Evolutionary conservation across 2,797 vertebrate genomes (phyloP), one percentile per base, ranked within the genome.

Genomic region (Myoxocephalus aenaeus): DNA sequence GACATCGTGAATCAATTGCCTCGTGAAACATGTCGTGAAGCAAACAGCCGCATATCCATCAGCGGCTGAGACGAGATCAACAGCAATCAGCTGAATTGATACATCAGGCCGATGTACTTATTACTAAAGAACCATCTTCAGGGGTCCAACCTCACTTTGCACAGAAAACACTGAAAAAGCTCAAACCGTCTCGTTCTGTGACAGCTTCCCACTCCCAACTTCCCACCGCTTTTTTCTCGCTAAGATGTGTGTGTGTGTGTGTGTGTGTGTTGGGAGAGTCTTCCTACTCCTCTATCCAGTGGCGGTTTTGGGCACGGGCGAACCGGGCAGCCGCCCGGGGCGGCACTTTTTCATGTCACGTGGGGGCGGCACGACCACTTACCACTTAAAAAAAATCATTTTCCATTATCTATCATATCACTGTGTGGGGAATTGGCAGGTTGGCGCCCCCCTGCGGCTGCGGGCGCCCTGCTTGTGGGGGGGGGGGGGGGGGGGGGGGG

Each of bases 1-100:
- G 61, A 74, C 34, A 10, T 70, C 18, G 63, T 50, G 20, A 50
- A 77, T 77, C 46, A 58, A 25, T 73, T 62, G 65, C 25, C 25
- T 59, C 72, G 29, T 75, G 9, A 62, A 65, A 22, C 58, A 73
- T 51, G 65, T 67, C 74, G 29, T 27, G 8, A 53, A 62, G 46
- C 40, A 80, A 59, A 17, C 56, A 5, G 65, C 22, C 5, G 0
- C 22, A 18, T 8, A 80, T 82, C 50, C 50, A 67, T 74, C 65
- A 64, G 29, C 13, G n/a, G n/a, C 56, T 25, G 27, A 68, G 15
- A 42, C 54, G 29, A 29, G 51, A 69, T 75, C 25, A 65, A 78
- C 17, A 70, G 62, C 66, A 58, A 48, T 1, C 54, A 77, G 18
- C 18, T 68, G 57, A 68, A 57, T 57, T 48, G 50, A 74, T 70